phyloP scores from a whole-genome alignment of 2,888 invertebrate genomes.

The Thecocarcelia acutangulata region DNA sequence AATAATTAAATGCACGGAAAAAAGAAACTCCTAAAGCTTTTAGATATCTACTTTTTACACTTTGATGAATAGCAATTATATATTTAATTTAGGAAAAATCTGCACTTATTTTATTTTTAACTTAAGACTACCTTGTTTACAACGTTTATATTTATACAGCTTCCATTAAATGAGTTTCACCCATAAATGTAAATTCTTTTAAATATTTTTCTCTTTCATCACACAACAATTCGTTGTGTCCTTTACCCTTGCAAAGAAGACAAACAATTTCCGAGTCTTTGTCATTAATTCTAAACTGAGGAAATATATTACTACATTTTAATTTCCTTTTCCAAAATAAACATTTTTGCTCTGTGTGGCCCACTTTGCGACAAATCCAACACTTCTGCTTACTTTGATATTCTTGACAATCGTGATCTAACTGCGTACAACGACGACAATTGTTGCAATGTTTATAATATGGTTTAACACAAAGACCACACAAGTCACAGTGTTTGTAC shows the following conservation, averaged over 20 bases:
- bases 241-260: slow-evolving; percentile 64
- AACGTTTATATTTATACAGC: background rate
- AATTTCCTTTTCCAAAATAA: slow-evolving; percentile 60
- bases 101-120: background rate
- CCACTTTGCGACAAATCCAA: slow-evolving; percentile 77
- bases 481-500: slow-evolving; percentile 86
- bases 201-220: slow-evolving; percentile 65
- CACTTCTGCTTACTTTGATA: slow-evolving; percentile 79
- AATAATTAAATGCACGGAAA: no score
- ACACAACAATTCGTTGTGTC: slow-evolving; percentile 71
- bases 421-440: slow-evolving; percentile 86
- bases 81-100: no score
- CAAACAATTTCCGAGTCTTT: slow-evolving; percentile 65
- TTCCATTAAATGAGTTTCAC: slow-evolving; percentile 63
- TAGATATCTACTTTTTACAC: no score
- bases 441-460: slow-evolving; percentile 89
- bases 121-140: background rate
- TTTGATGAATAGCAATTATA: no score
- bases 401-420: slow-evolving; percentile 83
- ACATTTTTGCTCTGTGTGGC: slow-evolving; percentile 79
- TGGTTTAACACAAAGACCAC: slow-evolving; percentile 91
- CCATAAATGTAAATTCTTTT: slow-evolving; percentile 70
- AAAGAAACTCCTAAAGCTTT: no score
- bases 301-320: slow-evolving; percentile 22
- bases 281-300: background rate